Conservation (phyloP, 2,888 invertebrate genomes). For the Petrophora chlorosata region DNA sequence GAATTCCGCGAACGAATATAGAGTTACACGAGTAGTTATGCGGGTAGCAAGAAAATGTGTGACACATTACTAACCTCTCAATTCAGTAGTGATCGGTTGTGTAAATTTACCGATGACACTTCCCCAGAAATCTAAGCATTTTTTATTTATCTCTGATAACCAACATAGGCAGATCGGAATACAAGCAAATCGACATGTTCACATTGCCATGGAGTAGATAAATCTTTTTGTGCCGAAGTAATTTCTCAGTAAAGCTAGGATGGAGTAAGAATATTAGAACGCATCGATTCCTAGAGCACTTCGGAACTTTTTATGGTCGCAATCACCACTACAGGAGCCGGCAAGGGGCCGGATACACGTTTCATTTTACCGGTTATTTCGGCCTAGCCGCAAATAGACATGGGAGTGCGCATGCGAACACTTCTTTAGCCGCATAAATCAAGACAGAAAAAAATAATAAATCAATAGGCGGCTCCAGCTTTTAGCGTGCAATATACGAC, state of each 20-base stretch:
- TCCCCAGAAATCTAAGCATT: no score
- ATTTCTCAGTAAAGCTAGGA: no score
- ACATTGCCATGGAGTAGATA: no score
- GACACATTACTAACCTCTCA: not conserved
- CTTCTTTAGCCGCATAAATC: conserved; percentile 63
- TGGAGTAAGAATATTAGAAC: no score
- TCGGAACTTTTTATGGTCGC: conserved; percentile 8
- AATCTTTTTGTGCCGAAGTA: no score
- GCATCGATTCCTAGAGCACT: conserved; percentile 5
- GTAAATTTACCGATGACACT: no score
- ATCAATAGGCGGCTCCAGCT: conserved; percentile 50
- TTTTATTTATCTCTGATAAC: no score
- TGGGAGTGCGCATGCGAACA: conserved; percentile 55
- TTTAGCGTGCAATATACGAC: conserved; percentile 52
- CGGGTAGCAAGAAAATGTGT: not conserved
- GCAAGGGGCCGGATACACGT: conserved; percentile 63
- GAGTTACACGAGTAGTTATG: not conserved
- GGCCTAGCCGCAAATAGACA: conserved; percentile 68
- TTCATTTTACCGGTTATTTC: conserved; percentile 70
- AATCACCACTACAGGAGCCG: conserved; percentile 42
- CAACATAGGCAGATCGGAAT: no score
- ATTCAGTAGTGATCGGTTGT: no score
- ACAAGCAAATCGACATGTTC: no score
- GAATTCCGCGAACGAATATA: conserved; percentile 3
- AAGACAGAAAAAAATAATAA: conserved; percentile 58